phyloP scores from a whole-genome alignment of 2,797 vertebrate species.

The Delichon dasypus region DNA sequence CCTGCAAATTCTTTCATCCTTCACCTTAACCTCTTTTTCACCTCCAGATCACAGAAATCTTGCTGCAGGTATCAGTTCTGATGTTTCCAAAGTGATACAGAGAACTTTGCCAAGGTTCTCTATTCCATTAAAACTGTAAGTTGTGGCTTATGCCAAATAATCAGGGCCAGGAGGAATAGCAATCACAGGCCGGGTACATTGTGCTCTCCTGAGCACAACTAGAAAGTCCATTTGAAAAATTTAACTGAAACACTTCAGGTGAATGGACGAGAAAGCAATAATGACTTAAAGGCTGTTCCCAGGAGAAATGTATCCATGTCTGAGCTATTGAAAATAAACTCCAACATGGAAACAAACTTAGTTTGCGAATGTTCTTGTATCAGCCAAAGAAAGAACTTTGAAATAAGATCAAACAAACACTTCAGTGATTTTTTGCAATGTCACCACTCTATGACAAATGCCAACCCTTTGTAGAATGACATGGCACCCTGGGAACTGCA shows the following conservation, averaged over 20 bases:
- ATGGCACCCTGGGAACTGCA: neutral
- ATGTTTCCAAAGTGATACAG: neutral
- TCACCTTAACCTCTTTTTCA: neutral
- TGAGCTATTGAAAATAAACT: neutral
- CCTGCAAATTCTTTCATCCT: neutral
- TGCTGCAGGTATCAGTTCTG: neutral
- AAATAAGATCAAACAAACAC: neutral
- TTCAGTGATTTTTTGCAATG: neutral
- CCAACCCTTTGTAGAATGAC: neutral
- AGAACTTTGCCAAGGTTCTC: neutral
- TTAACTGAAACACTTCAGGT: neutral
- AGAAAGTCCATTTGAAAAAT: neutral
- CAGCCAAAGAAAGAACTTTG: neutral
- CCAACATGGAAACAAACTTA: neutral
- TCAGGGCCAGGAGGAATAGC: neutral
- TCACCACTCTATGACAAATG: neutral
- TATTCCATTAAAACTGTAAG: neutral
- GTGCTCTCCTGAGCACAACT: neutral
- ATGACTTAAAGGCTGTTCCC: neutral
- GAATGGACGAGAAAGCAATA: neutral
- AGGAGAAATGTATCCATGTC: neutral
- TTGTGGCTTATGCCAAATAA: neutral
- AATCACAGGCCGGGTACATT: neutral
- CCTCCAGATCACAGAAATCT: neutral
- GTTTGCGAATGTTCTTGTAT: neutral